phyloP scores from a whole-genome alignment of 2,113 vertebrate species.

The Psilopogon haemacephalus region DNA sequence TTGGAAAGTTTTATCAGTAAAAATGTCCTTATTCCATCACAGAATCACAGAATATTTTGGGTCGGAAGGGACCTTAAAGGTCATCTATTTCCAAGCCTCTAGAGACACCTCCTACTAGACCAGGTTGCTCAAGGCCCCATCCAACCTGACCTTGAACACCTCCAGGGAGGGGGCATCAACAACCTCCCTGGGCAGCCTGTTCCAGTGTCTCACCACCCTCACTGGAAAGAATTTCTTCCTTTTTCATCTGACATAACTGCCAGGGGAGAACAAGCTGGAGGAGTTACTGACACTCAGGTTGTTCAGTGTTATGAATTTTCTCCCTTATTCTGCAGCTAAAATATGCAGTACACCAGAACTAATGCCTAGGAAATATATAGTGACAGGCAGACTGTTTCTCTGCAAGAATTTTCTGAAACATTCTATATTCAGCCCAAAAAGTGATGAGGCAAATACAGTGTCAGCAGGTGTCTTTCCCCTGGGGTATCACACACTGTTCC shows the following conservation, averaged over 20 bases:
- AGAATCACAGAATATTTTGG: too few relatives aligned
- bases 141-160: too few relatives aligned
- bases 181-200: too few relatives aligned
- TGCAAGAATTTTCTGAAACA: neutral
- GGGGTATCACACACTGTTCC: rapidly evolving
- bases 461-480: neutral
- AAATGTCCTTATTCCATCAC: neutral
- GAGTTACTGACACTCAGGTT: neutral
- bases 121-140: too few relatives aligned
- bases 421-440: neutral
- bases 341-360: neutral
- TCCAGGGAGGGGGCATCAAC: too few relatives aligned
- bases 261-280: neutral
- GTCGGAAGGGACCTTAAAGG: too few relatives aligned
- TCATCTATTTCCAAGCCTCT: too few relatives aligned
- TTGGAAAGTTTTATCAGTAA: neutral
- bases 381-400: neutral
- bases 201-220: too few relatives aligned
- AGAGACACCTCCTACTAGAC: too few relatives aligned
- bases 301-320: neutral
- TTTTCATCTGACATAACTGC: neutral
- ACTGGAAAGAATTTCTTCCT: too few relatives aligned
- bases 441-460: rapidly evolving
- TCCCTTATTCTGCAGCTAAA: neutral
- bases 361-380: neutral